Evolutionary conservation across 2,888 invertebrate species (phyloP), one percentile per base, ranked within the genome.

Genomic region (Chaetogeoica ovagalla): DNA sequence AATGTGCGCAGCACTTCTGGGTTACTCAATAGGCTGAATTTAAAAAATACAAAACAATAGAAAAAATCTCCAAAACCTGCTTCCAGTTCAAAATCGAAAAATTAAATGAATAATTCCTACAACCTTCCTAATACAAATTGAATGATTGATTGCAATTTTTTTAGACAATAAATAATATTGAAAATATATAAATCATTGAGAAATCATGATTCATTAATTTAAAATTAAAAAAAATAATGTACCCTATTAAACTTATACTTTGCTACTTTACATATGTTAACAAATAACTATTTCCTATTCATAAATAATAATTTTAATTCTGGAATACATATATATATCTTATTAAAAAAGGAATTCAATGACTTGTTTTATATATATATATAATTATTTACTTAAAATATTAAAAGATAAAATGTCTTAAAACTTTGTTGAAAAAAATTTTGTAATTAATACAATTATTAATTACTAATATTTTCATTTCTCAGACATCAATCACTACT

Each of bases 1-100:
- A 97, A 88, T 85, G 97, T 96, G 79, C 96, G 89, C 86, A 97
- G 88, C 65, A 97, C 93, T 87, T 96, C 94, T 0, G 95, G 94
- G 87, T 96, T 95, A 74, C 93, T 92, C 76, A 95, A 86, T 84
- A 94, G 89, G 85, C 91, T 92, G 87, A 65, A 88, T 88, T 81
- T 84, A 84, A 83, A 83, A 82, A 82, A 70, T 76, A 82, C 30
- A 82, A 65, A 72, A 81, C n/a, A 82, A 82, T 69, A 81, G 52
- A 63, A 66, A 81, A 69, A 60, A 81, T 37, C 65, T 81, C 66
- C 30, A 81, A 76, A 71, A 75, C 68, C n/a, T 43, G 72, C 60
- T 68, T 69, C 23, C 55, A 9, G 59, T 59, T 70, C 43, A 81
- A 73, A 72, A 69, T 65, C 37, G 57, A 62, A 79, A 82, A 71